Evolutionary conservation across 2,888 invertebrate genomes (phyloP), one percentile per base, ranked within the genome.

Genomic region (Herminia tarsipennalis): DNA sequence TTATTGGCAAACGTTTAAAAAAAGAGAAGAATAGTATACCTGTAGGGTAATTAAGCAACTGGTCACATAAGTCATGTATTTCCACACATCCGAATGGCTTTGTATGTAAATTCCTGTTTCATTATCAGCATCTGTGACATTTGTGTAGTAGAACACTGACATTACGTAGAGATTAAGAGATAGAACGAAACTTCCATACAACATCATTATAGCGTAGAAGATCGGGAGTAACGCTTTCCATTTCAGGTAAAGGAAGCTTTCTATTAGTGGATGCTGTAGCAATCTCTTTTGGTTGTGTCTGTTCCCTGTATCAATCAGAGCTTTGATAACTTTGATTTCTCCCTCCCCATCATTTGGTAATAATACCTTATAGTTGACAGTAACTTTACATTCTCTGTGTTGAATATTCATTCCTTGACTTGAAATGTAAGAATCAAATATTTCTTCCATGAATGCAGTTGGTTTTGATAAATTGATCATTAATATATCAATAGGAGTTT

Each of bases 211-310:
- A 1, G 72, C 66, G 44, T 86, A 90, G 56, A 92, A 92, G 55
- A 92, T 88, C 6, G 83, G 79, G 32, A 86, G 65, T 5, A 92
- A 62, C 34, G 85, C 85, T 37, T 81, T 83, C 92, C 93, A 93
- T 66, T 93, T 93, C 5, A 92, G 63, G 53, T 76, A 82, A 0
- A 93, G 68, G 55, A 92, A 93, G 45, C 91, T 92, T 69, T 92
- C 92, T 1, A 92, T 70, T 14, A 92, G 61, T 0, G 93, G 93
- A 66, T 93, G 93, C 1, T 92, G 76, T 0, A 93, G 70, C 1
- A 92, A 62, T 13, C 76, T 78, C 12, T 78, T 81, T 38, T 92
- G 86, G 3, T 81, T 76, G 51, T 58, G 35, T n/a, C 85, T 75
- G 38, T 87, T 86, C 2, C 88, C 87, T 29, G 86, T 86, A 39